Evolutionary conservation across 2,888 invertebrate species (phyloP).

Genomic region (Exocentrus adspersus): DNA sequence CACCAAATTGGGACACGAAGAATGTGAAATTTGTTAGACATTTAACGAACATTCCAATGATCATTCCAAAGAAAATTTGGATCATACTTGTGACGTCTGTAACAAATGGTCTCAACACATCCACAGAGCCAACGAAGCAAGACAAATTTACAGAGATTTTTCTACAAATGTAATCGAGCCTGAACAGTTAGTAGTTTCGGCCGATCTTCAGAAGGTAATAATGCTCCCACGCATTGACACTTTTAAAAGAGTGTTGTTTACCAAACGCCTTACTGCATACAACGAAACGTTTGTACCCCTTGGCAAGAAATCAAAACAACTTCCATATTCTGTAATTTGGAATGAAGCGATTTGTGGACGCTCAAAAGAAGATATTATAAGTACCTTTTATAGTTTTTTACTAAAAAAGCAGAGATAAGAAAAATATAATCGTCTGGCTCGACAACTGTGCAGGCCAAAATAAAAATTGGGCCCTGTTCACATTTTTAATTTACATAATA

Average conservation of each 20-base stretch:
- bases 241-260: slow-evolving; percentile 41
- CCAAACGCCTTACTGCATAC: slow-evolving; percentile 33
- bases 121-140: slow-evolving; percentile 11
- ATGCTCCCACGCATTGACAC: slow-evolving; percentile 42
- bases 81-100: slow-evolving; percentile 13
- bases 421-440: slow-evolving; percentile 11
- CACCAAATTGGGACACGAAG: slow-evolving; percentile 22
- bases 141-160: slow-evolving; percentile 14
- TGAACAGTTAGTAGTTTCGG: slow-evolving; percentile 9
- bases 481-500: slow-evolving; percentile 12
- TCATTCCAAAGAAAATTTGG: slow-evolving; percentile 16
- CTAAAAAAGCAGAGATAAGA: slow-evolving; percentile 5
- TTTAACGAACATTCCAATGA: slow-evolving; percentile 11
- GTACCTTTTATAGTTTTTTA: slow-evolving; percentile 21
- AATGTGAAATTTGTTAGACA: slow-evolving; percentile 22
- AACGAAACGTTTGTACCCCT: slow-evolving; percentile 44
- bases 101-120: slow-evolving; percentile 12
- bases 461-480: slow-evolving; percentile 12
- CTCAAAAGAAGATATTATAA: slow-evolving; percentile 43
- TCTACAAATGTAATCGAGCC: not conserved
- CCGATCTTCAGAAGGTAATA: slow-evolving; percentile 35
- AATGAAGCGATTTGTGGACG: slow-evolving; percentile 45
- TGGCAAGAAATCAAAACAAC: slow-evolving; percentile 26
- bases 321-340: slow-evolving; percentile 41
- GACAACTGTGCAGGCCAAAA: slow-evolving; percentile 17